phyloP scores from a whole-genome alignment of 2,888 invertebrate species.

The Oeneis ivallda region DNA sequence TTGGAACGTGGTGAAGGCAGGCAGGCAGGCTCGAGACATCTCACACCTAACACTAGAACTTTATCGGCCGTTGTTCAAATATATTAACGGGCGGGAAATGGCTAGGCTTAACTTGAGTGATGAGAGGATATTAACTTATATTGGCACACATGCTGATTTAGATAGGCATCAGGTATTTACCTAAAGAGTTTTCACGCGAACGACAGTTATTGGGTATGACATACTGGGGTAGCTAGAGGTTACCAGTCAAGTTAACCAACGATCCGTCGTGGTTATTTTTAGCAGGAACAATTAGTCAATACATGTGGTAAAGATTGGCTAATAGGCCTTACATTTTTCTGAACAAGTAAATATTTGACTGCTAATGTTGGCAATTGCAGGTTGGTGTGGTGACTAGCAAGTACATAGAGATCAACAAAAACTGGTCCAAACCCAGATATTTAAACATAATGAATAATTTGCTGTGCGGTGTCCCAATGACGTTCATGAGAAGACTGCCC shows the following conservation, averaged over 20 bases:
- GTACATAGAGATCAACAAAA: conserved; percentile 58
- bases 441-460: conserved; percentile 73
- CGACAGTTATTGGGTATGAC: too few relatives aligned
- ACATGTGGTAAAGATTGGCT: too few relatives aligned
- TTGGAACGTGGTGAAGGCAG: conserved; percentile 62
- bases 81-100: conserved; percentile 66
- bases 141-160: conserved; percentile 69
- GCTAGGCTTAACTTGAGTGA: conserved; percentile 62
- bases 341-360: neutral
- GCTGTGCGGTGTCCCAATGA: conserved; percentile 70
- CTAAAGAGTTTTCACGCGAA: too few relatives aligned
- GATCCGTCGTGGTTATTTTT: too few relatives aligned
- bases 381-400: conserved; percentile 66
- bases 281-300: too few relatives aligned
- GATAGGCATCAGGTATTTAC: conserved; percentile 63
- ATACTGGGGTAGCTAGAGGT: too few relatives aligned
- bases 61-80: conserved; percentile 69
- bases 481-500: conserved; percentile 59
- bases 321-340: neutral
- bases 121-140: conserved; percentile 57
- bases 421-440: conserved; percentile 59
- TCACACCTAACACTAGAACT: conserved; percentile 55
- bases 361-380: conserved; percentile 43
- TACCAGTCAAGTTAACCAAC: too few relatives aligned
- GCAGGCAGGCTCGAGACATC: conserved; percentile 42